These are phyloP conservation scores for Tragulus kanchil DNA, from an alignment of 2,113 vertebrate species.

Conservation along the genomic window DNA sequence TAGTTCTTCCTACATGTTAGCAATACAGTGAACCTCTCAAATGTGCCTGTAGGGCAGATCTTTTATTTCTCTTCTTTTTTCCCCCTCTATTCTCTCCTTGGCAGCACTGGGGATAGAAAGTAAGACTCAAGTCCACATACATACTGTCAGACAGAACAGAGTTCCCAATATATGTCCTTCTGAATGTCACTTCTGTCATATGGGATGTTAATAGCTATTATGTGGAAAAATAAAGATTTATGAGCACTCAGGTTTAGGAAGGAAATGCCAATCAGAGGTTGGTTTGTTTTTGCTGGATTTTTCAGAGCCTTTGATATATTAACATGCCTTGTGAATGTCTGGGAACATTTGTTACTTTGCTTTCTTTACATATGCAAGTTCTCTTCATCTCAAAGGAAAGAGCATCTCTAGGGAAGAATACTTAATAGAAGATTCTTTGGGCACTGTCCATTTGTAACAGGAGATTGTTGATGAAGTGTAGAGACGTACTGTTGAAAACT, in stretches of 20 bases:
- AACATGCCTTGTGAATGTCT: neutral
- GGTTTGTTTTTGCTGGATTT: neutral
- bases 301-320: neutral
- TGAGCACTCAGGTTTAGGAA: neutral
- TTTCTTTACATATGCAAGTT: conserved; percentile 20
- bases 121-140: neutral
- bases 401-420: neutral
- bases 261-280: neutral
- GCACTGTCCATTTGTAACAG: neutral
- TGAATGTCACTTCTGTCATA: neutral
- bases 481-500: conserved; percentile 41
- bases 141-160: neutral
- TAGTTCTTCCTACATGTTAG: neutral
- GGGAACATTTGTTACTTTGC: neutral
- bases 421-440: neutral
- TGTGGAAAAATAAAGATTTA: neutral
- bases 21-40: neutral
- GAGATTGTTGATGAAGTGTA: neutral
- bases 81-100: neutral
- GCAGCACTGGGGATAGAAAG: neutral
- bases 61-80: neutral
- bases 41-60: neutral
- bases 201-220: neutral
- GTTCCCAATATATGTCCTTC: neutral
- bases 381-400: neutral